These are phyloP conservation scores for Teleogryllus occipitalis DNA, from an alignment of 1,140 invertebrate species.

Conservation along the genomic window DNA sequence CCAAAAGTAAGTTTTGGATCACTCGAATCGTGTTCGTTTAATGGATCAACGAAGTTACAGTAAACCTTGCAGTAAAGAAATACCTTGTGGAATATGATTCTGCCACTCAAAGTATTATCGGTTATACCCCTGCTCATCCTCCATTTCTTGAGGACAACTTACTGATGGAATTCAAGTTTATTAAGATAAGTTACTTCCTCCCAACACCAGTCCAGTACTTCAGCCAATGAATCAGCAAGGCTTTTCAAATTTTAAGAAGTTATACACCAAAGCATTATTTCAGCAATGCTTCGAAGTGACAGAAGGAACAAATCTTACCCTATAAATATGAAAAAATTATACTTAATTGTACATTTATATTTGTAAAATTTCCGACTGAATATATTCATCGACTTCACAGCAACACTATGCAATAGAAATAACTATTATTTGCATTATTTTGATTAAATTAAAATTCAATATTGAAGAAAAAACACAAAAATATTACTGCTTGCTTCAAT, in stretches of 20 bases:
- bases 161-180: background rate
- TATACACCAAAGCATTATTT: slow-evolving; percentile 20
- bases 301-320: no score
- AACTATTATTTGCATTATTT: no score
- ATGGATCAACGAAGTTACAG: background rate
- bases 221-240: slow-evolving; percentile 43
- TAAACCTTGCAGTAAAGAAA: slow-evolving; percentile 29
- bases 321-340: no score
- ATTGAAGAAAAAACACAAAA: no score
- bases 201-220: slow-evolving; percentile 40
- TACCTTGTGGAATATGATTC: slow-evolving; percentile 31
- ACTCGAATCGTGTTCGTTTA: background rate
- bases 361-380: no score
- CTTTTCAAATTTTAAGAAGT: slow-evolving; percentile 31
- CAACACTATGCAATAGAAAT: no score
- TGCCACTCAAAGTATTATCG: slow-evolving; percentile 33
- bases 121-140: slow-evolving; percentile 34
- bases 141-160: slow-evolving; percentile 26
- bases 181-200: slow-evolving; percentile 28
- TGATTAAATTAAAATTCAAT: no score
- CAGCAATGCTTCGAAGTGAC: background rate
- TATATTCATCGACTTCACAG: no score
- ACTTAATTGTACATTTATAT: no score
- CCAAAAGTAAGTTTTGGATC: slow-evolving; percentile 3
- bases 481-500: no score